A percentile compares a stretch with the other conserved stretches of the same genome.
These are phyloP conservation scores for sheep (Ovis aries) DNA, from an alignment of 2,113 vertebrate genomes.

Conservation along the genomic window DNA sequence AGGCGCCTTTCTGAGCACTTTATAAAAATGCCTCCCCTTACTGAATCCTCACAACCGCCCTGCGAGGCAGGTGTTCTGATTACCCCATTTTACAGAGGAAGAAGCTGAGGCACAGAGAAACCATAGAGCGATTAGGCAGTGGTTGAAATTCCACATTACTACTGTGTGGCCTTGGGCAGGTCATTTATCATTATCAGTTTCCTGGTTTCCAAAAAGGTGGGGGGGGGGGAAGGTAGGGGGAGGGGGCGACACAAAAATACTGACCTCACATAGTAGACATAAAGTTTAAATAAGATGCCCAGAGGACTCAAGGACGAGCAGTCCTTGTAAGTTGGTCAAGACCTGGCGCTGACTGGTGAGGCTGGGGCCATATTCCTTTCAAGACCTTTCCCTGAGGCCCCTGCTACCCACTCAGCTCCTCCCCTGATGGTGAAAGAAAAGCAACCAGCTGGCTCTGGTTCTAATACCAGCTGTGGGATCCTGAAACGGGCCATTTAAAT, in stretches of 20 bases:
- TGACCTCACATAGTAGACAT: not conserved
- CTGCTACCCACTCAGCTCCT: not conserved
- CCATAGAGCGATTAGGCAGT: not conserved
- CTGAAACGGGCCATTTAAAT: not conserved
- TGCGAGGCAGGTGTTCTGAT: not conserved
- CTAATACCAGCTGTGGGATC: not conserved
- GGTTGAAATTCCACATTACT: not conserved
- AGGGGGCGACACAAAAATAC: not conserved
- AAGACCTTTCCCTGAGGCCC: not conserved
- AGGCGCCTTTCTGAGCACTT: not conserved
- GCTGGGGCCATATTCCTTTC: not conserved
- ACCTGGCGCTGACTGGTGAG: not conserved
- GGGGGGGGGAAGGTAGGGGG: not conserved
- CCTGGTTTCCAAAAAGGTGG: not conserved
- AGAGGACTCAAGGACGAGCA: not conserved
- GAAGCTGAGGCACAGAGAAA: conserved; percentile 5
- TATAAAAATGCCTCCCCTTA: not conserved
- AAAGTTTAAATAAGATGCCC: not conserved
- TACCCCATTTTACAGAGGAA: not conserved
- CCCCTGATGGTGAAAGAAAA: not conserved
- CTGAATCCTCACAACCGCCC: not conserved
- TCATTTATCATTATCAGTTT: not conserved
- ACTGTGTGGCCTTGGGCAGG: not conserved
- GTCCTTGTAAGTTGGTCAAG: not conserved
- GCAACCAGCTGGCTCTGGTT: not conserved